Conservation (phyloP, 2,888 invertebrate species). For the Congeria kusceri region DNA sequence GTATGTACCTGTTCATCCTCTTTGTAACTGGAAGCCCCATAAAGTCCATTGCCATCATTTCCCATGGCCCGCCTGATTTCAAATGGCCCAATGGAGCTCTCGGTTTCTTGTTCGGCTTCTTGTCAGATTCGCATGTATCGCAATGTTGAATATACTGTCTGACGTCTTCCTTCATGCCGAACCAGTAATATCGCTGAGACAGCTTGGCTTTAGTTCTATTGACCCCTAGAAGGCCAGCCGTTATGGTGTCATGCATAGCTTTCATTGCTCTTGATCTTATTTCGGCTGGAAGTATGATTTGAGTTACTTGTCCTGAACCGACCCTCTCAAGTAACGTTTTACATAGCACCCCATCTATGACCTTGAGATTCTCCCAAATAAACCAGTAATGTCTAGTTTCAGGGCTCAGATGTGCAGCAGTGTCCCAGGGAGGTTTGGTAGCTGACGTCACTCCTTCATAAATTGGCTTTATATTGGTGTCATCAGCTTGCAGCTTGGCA, state of each 20-base stretch:
- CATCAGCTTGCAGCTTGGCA: no score
- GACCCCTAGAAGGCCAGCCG: constrained; percentile 1
- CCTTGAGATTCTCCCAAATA: no score
- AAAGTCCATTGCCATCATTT: constrained; percentile 16
- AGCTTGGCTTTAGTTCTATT: background rate
- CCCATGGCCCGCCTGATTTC: constrained; percentile 32
- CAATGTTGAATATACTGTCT: background rate
- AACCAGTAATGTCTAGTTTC: no score
- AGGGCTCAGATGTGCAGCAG: no score
- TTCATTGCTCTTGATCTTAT: no score
- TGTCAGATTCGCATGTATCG: background rate
- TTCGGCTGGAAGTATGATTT: no score
- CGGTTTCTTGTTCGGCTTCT: constrained; percentile 3
- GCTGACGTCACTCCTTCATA: no score
- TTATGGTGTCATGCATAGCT: background rate
- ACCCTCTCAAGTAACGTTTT: no score
- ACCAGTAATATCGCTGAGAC: background rate
- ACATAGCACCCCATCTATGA: no score
- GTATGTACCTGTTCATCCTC: constrained; percentile 3
- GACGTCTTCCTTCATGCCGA: constrained; percentile 6
- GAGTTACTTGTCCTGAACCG: no score
- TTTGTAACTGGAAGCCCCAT: constrained; percentile 13
- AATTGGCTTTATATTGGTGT: no score
- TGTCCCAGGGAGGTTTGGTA: no score
- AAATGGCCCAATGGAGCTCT: constrained; percentile 7